These are phyloP conservation scores for Balaenoptera acutorostrata DNA, from an alignment of 2,113 vertebrate genomes.

Conservation along the genomic window DNA sequence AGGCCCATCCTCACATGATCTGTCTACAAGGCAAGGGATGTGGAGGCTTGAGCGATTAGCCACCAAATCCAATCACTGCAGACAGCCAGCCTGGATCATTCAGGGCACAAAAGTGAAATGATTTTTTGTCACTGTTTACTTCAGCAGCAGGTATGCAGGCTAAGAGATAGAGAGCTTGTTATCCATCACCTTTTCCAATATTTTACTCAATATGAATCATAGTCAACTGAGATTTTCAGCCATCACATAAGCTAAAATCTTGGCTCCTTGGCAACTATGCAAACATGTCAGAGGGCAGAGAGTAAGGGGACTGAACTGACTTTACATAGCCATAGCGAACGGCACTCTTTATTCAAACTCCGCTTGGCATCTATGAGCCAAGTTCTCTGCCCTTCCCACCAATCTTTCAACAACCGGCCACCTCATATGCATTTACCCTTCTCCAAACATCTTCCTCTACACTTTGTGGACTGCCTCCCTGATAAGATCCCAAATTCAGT, in stretches of 20 bases:
- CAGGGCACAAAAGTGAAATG: slow-evolving; percentile 26
- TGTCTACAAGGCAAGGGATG: slow-evolving; percentile 20
- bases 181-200: slow-evolving; percentile 9
- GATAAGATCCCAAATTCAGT: neutral
- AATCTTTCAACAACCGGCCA: neutral
- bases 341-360: neutral
- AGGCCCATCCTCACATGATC: neutral
- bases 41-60: slow-evolving; percentile 29
- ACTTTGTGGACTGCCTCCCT: neutral
- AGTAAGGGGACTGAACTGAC: neutral
- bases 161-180: neutral
- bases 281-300: neutral
- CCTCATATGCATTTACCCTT: neutral
- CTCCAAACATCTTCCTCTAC: neutral
- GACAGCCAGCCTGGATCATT: neutral
- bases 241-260: neutral
- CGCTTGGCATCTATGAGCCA: neutral
- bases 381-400: neutral
- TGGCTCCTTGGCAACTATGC: neutral
- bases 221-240: neutral
- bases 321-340: neutral
- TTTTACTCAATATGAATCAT: neutral
- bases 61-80: slow-evolving; percentile 45
- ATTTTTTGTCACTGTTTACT: slow-evolving; percentile 34
- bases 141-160: neutral